Conservation (phyloP, 53 echinoderm and acorn worm genomes). For the Temnopleurus reevesii region DNA sequence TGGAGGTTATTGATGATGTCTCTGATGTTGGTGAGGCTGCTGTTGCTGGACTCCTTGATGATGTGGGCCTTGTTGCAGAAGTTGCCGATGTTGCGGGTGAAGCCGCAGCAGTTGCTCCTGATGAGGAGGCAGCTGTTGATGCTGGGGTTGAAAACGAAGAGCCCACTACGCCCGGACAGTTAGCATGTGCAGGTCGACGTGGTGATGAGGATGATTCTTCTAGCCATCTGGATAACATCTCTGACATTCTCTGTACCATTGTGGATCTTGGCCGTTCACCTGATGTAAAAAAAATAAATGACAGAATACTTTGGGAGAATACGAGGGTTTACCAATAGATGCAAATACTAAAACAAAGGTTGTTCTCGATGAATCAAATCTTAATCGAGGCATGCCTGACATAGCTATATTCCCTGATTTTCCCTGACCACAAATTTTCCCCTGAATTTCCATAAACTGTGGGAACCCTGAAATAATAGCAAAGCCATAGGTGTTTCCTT, state of each 20-base stretch:
- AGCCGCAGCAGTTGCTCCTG: not conserved
- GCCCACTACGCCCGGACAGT: not conserved
- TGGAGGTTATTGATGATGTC: not conserved
- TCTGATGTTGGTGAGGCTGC: not conserved
- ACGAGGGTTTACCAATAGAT: no score
- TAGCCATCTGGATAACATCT: slow-evolving; percentile 96
- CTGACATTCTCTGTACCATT: slow-evolving; percentile 94
- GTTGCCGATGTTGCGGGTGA: not conserved
- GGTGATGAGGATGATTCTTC: slow-evolving; percentile 85
- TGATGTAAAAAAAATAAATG: not conserved
- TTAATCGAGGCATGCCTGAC: no score
- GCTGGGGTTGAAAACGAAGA: not conserved
- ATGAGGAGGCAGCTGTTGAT: not conserved
- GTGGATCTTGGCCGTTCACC: slow-evolving; percentile 71
- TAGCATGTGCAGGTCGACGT: slow-evolving; percentile 7
- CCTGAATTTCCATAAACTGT: no score
- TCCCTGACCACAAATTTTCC: no score
- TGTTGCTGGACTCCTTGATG: not conserved
- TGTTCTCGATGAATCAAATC: no score
- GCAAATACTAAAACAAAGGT: no score
- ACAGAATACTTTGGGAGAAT: no score
- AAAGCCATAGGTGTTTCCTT: no score
- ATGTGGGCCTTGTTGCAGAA: not conserved
- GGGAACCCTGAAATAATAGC: no score
- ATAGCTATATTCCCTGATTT: no score